A percentile compares a stretch with the other conserved stretches of the same genome.
phyloP scores from a whole-genome alignment of 1,140 invertebrate genomes.

The Diachasma alloeum region DNA sequence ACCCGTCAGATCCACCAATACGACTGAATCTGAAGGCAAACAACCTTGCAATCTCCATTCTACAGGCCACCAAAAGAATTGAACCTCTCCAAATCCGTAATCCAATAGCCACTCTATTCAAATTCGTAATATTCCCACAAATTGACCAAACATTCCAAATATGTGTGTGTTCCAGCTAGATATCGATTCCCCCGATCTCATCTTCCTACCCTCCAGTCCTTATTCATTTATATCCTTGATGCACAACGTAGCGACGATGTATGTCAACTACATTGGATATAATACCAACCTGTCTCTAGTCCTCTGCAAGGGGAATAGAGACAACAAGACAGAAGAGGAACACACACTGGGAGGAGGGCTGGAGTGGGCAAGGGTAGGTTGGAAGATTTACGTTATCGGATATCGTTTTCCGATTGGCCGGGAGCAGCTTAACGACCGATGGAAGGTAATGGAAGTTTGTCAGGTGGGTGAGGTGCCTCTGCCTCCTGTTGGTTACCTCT shows the following conservation, averaged over 20 bases:
- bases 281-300: neutral
- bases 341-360: neutral
- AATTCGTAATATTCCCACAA: too few relatives aligned
- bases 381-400: slow-evolving; percentile 53
- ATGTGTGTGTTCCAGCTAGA: neutral
- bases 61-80: too few relatives aligned
- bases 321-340: neutral
- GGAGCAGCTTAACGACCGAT: slow-evolving; percentile 42
- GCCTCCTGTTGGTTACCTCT: slow-evolving; percentile 10
- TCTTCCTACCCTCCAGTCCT: neutral
- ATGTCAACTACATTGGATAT: slow-evolving; percentile 9
- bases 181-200: neutral
- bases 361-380: slow-evolving; percentile 11
- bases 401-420: slow-evolving; percentile 54
- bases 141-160: neutral
- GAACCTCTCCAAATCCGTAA: too few relatives aligned
- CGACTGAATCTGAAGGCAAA: too few relatives aligned
- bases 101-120: too few relatives aligned
- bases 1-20: too few relatives aligned
- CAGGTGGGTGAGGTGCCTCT: slow-evolving; percentile 31
- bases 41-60: too few relatives aligned
- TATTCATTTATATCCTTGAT: slow-evolving; percentile 15
- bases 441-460: slow-evolving; percentile 48
- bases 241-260: slow-evolving; percentile 10
- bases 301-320: neutral